Base-by-base conservation (phyloP, 2,888 invertebrate genomes). In the Acronicta psi region DNA sequence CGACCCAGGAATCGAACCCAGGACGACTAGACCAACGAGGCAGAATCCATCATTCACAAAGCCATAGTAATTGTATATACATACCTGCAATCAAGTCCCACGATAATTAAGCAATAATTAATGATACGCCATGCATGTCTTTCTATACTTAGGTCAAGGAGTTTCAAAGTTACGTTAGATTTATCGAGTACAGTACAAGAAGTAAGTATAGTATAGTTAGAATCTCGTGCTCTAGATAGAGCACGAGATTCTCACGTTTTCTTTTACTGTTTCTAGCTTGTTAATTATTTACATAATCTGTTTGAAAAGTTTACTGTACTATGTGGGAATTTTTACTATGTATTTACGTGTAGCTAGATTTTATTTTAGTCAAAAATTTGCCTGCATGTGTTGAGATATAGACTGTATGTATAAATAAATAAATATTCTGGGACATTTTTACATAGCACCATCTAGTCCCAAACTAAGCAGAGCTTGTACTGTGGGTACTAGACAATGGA, bases 201-300 rank as follows among this genome's bases (percentile, higher is more conserved):
- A n/a, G n/a, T n/a, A n/a, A n/a, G n/a, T n/a, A n/a, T n/a, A n/a
- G n/a, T n/a, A n/a, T n/a, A n/a, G n/a, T n/a, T n/a, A n/a, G n/a
- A n/a, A n/a, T n/a, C n/a, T n/a, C n/a, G n/a, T n/a, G n/a, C n/a
- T n/a, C n/a, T n/a, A n/a, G n/a, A n/a, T n/a, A n/a, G 41, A 45
- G 18, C 52, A 29, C 25, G 6, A 7, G 23, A 37, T 52, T 72
- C 72, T 29, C 66, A 67, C 73, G 67, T 72, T 72, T 72, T 53
- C 64, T 71, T 49, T 37, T 1, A 16, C n/a, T 8, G 40, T 41
- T 14, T 1, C 1, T 20, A 23, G 14, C n/a, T 53, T n/a, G 18
- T 31, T 46, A n/a, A 50, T 25, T 25, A 46, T 46, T 47, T 37
- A 3, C 13, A 5, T 45, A 9, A 40, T 13, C 10, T n/a, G 7